These are phyloP conservation scores for Lytechinus pictus DNA, from an alignment of 35 echinoderm and acorn worm genomes.

Conservation along the genomic window DNA sequence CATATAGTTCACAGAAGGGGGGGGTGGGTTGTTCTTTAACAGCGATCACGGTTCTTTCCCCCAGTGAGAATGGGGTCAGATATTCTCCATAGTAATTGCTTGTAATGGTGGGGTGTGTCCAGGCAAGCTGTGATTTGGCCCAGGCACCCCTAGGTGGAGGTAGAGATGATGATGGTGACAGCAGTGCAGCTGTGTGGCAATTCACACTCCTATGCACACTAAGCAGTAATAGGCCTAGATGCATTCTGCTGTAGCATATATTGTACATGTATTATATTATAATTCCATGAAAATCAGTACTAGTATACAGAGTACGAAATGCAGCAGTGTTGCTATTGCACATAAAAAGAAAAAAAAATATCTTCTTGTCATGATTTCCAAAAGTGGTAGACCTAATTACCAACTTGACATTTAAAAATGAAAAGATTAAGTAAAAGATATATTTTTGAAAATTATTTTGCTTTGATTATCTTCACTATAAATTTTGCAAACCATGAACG, in stretches of 20 bases:
- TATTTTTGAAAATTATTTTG: too few species aligned
- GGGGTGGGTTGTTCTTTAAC: too few species aligned
- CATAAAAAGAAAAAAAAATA: too few species aligned
- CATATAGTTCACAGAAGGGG: too few species aligned
- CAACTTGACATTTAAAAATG: too few species aligned
- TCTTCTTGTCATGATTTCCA: too few species aligned
- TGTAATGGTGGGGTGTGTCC: not conserved
- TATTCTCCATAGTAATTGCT: not conserved
- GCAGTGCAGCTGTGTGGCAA: not conserved
- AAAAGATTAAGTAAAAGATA: too few species aligned
- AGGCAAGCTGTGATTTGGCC: conserved; percentile 8
- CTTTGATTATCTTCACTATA: too few species aligned
- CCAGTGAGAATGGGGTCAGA: not conserved
- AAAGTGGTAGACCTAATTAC: too few species aligned
- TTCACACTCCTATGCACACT: not conserved
- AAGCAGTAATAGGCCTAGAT: not conserved
- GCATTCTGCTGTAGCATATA: not conserved
- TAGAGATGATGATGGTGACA: not conserved
- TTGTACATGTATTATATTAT: not conserved
- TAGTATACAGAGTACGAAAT: not conserved
- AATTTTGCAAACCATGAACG: too few species aligned
- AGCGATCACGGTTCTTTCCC: too few species aligned
- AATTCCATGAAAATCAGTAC: not conserved
- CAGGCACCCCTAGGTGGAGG: not conserved
- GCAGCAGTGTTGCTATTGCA: too few species aligned